Evolutionary conservation across 2,888 invertebrate genomes (phyloP).

Genomic region (Cryptocephalus primarius): DNA sequence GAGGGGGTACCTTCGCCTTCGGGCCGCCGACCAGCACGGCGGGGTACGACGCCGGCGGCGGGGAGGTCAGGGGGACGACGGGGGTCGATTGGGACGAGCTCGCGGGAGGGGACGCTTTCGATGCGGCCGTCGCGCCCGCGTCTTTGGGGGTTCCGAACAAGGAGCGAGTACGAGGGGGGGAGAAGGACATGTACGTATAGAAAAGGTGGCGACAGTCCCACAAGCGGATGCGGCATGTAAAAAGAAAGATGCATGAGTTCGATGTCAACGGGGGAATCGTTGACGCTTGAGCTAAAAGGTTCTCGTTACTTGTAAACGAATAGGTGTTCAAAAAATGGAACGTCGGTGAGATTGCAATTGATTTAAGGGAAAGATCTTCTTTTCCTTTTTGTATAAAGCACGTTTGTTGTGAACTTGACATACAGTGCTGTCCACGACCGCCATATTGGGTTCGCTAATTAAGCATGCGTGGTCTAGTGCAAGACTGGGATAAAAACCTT

Average conservation of each 20-base stretch:
- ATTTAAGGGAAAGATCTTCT: too few relatives aligned
- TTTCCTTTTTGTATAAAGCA: too few relatives aligned
- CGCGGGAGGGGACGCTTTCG: constrained; percentile 4
- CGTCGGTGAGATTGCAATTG: too few relatives aligned
- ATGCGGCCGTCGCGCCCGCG: not conserved
- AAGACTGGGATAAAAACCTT: too few relatives aligned
- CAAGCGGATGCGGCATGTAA: constrained; percentile 23
- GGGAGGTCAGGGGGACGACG: constrained; percentile 37
- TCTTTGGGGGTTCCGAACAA: constrained; percentile 1
- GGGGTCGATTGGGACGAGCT: constrained; percentile 19
- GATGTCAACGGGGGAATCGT: not conserved
- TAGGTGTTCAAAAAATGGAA: too few relatives aligned
- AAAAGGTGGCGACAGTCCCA: constrained; percentile 1
- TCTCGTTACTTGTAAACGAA: too few relatives aligned
- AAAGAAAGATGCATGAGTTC: constrained; percentile 9
- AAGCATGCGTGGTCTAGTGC: too few relatives aligned
- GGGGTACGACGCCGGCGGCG: constrained; percentile 54
- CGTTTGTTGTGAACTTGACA: too few relatives aligned
- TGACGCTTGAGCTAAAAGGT: too few relatives aligned
- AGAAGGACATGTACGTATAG: not conserved
- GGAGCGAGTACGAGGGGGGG: not conserved
- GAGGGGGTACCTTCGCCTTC: constrained; percentile 74
- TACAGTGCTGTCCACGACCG: too few relatives aligned
- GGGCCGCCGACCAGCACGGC: constrained; percentile 60
- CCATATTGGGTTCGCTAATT: too few relatives aligned